Base-by-base conservation (phyloP, 2,797 vertebrate genomes). In the Setipinna tenuifilis region DNA sequence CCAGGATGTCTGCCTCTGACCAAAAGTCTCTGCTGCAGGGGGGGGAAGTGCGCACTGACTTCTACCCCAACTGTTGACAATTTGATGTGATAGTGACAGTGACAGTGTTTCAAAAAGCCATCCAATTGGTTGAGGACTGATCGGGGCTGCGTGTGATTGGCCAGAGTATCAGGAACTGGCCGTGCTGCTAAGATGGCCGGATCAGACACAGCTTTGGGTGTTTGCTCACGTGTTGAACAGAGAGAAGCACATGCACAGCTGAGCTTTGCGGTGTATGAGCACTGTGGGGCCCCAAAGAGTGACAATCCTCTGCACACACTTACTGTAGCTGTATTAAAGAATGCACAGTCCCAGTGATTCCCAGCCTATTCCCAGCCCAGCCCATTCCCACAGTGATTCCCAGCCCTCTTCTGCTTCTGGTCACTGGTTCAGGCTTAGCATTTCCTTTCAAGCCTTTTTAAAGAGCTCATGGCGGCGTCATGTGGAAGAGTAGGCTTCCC, bases 11-110 rank as follows among this genome's bases (percentile, higher is more conserved):
- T 0, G 93, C 93, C 2, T 86, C 96, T 28, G 97, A 98, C 46
- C 97, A 97, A 90, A 98, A 98, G 90, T 95, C 96, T 0, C 91
- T 95, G 88, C 90, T 98, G 89, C 96, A 97, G 92, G 94, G 92
- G 17, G 88, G 95, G 88, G 97, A 99, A 85, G 95, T 96, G 0
- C 95, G 96, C 90, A 92, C 96, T 1, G 97, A 98, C 91, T 97
- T 97, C 88, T 97, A 96, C 90, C 95, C 97, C 0, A 97, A 98
- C 90, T 75, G 28, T 35, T 35, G 28, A 75, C 14, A 31, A 16
- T 16, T 3, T 17, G 65, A 95, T 96, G 90, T 98, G 95, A n/a
- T n/a, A n/a, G n/a, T n/a, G n/a, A n/a, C n/a, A 95, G 87, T 90
- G 89, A 85, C 86, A 2, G 62, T 90, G 90, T 80, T 90, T 83